Evolutionary conservation across 2,888 invertebrate genomes (phyloP).

Genomic region (Andrena minutula): DNA sequence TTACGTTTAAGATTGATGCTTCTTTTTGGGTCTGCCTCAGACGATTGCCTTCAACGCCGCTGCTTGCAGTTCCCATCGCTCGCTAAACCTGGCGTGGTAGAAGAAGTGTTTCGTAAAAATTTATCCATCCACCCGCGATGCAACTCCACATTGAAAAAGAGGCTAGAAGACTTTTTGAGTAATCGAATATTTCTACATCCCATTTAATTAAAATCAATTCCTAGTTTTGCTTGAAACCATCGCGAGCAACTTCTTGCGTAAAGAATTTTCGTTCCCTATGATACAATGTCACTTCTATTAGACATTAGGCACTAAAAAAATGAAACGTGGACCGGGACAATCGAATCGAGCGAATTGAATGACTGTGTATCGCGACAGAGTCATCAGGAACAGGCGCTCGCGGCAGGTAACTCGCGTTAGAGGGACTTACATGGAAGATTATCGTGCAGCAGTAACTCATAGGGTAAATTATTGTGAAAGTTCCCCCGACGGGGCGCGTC

Average conservation of each 20-base stretch:
- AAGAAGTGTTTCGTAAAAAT: neutral
- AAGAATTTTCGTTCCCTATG: too few species aligned
- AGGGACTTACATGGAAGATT: slow-evolving; percentile 50
- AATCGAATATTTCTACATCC: too few species aligned
- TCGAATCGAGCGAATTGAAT: slow-evolving; percentile 18
- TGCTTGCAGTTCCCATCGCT: neutral
- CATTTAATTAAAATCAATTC: too few species aligned
- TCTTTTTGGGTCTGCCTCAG: slow-evolving; percentile 17
- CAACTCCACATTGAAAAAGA: too few species aligned
- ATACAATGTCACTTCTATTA: too few species aligned
- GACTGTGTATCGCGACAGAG: slow-evolving; percentile 1
- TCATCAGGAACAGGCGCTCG: neutral
- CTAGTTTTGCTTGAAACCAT: too few species aligned
- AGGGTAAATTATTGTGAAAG: slow-evolving; percentile 66
- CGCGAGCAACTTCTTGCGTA: too few species aligned
- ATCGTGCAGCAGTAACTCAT: slow-evolving; percentile 55
- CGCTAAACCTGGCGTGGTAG: neutral
- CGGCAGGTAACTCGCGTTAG: slow-evolving; percentile 7
- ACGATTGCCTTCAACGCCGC: neutral
- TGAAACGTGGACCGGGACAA: neutral
- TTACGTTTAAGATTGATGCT: slow-evolving; percentile 47
- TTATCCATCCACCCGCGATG: neutral
- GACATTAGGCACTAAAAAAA: neutral
- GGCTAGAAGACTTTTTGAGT: too few species aligned
- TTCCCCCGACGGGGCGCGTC: slow-evolving; percentile 51